Base-by-base conservation (phyloP, 2,113 vertebrate species). In the Jaculus jaculus region DNA sequence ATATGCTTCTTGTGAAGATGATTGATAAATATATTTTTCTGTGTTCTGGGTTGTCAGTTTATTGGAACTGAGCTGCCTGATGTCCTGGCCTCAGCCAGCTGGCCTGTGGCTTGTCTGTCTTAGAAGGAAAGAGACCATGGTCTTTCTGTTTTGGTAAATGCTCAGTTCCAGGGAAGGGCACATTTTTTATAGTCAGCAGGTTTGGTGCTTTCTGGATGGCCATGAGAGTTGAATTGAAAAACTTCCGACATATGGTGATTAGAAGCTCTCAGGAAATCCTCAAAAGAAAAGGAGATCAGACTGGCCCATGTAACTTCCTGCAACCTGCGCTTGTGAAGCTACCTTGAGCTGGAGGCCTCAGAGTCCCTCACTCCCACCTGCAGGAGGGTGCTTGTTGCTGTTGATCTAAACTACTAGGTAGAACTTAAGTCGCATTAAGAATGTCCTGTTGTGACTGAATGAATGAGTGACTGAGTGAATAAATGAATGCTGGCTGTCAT, bases 251-350 rank as follows among this genome's bases (percentile, higher is more conserved):
- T 30, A 3, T 28, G 66, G 34, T 17, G 9, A 47, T 69, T 21
- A 58, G 60, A 65, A n/a, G 13, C 20, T 91, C 93, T 94, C 66
- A 75, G 51, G 47, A 80, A 95, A 51, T 37, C 32, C 32, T 58
- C 61, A 94, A 72, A 66, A 30, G 58, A 42, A 65, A 84, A 21
- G 32, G 20, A 47, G 8, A 74, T 74, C 21, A 60, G 39, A 60
- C 11, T 63, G 11, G 8, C 34, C 24, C 21, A 34, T 37, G 68
- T 37, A 63, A 63, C 32, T 73, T 82, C n/a, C 39, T 66, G 58
- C 28, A 63, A 28, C 34, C 80, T 0, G 2, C 80, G 65, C 54
- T 5, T 37, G 3, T 37, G n/a, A 8, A 37, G 54, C 10, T 26
- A 90, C 28, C 54, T 30, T 24, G 23, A 77, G 32, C 58, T 61